Percentiles rank a stretch among this genome's conserved stretches.
These are phyloP conservation scores for Pungitius pungitius DNA, from an alignment of 2,113 vertebrate genomes.

Conservation along the genomic window DNA sequence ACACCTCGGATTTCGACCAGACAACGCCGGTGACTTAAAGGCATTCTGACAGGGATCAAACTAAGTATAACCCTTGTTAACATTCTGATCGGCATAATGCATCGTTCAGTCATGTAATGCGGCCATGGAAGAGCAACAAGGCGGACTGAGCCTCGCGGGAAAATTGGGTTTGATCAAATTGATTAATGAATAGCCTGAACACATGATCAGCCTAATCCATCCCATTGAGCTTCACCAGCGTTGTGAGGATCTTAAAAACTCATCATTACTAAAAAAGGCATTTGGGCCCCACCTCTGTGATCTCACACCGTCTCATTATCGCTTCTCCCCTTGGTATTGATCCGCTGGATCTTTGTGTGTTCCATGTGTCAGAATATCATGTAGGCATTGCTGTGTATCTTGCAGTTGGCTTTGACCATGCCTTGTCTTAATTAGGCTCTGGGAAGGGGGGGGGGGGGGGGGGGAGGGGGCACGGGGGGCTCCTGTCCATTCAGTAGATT, in stretches of 20 bases:
- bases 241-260: conserved; percentile 1
- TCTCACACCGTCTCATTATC: conserved; percentile 19
- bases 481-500: conserved; percentile 44
- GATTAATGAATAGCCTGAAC: conserved; percentile 3
- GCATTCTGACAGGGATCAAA: conserved; percentile 49
- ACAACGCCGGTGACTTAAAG: conserved; percentile 25
- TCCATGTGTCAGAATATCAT: conserved; percentile 11
- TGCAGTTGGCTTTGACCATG: conserved; percentile 21
- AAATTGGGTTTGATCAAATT: background rate
- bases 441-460: background rate
- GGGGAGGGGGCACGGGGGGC: conserved; percentile 1
- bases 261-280: background rate
- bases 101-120: conserved; percentile 26
- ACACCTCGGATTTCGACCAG: conserved; percentile 40
- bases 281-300: conserved; percentile 44
- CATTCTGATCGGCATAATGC: conserved; percentile 40
- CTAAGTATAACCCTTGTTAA: conserved; percentile 36
- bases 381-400: conserved; percentile 36
- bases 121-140: conserved; percentile 8
- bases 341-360: conserved; percentile 30
- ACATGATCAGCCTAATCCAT: conserved; percentile 13
- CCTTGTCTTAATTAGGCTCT: conserved; percentile 45
- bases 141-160: conserved; percentile 9
- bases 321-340: conserved; percentile 23
- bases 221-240: background rate